A percentile compares a stretch with the other conserved stretches of the same genome.
These are phyloP conservation scores for Drosophila virilis DNA, from an alignment of 1,140 invertebrate species.

Conservation along the genomic window DNA sequence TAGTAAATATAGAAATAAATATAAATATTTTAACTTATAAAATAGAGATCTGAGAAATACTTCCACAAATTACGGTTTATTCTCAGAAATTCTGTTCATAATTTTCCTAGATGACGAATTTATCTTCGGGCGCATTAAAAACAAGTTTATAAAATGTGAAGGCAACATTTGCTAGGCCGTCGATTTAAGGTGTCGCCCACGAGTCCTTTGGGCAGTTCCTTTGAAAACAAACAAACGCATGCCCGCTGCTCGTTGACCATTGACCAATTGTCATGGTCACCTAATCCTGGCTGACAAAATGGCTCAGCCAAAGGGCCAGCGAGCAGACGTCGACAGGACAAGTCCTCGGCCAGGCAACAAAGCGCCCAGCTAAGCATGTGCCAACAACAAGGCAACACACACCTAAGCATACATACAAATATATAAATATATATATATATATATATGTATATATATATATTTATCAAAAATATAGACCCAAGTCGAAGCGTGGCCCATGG, in stretches of 20 bases:
- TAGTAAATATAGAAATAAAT: no score
- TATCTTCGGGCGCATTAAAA: background rate
- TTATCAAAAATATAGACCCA: slow-evolving; percentile 11
- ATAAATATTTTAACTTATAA: no score
- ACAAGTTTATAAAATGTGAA: background rate
- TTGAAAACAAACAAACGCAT: slow-evolving; percentile 38
- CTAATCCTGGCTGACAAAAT: slow-evolving; percentile 71
- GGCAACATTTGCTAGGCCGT: background rate
- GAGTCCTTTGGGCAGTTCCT: background rate
- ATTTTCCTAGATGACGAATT: background rate
- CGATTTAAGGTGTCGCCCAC: background rate
- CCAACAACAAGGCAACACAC: slow-evolving; percentile 14
- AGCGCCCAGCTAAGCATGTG: slow-evolving; percentile 40
- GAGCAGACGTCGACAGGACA: background rate
- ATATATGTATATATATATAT: background rate
- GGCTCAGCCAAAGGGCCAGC: slow-evolving; percentile 30
- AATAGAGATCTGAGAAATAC: no score
- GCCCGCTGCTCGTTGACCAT: slow-evolving; percentile 31
- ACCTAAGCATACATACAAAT: background rate
- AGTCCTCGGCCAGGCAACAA: slow-evolving; percentile 47
- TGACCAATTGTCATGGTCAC: slow-evolving; percentile 76
- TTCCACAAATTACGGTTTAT: no score
- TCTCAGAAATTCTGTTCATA: no score
- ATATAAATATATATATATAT: slow-evolving; percentile 1
- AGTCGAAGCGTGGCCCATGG: slow-evolving; percentile 22